These are phyloP conservation scores for Dicyrtomina minuta DNA, from an alignment of 2,888 invertebrate genomes.

Conservation along the genomic window DNA sequence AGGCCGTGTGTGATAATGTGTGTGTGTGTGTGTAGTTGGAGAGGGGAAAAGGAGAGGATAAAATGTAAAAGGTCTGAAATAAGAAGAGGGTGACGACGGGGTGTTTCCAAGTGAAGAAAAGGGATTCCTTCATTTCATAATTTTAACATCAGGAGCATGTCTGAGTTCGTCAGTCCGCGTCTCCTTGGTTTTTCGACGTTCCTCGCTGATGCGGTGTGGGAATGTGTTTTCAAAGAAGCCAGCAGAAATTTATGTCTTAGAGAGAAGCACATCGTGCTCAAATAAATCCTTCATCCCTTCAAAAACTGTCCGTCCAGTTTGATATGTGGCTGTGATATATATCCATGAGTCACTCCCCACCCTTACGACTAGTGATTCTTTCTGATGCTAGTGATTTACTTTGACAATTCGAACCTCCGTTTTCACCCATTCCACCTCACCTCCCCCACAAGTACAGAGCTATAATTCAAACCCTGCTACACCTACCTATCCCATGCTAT, in stretches of 20 bases:
- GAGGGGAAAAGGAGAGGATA: conserved; percentile 34
- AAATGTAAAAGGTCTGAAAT: conserved; percentile 42
- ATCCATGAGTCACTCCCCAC: conserved; percentile 37
- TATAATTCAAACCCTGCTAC: conserved; percentile 37
- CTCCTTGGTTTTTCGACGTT: conserved; percentile 31
- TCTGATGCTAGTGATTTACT: conserved; percentile 37
- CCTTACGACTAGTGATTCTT: conserved; percentile 36
- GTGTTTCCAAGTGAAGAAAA: conserved; percentile 32
- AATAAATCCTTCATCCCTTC: conserved; percentile 36
- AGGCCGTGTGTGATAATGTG: background rate
- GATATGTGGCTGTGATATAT: conserved; percentile 36
- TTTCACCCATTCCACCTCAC: conserved; percentile 32
- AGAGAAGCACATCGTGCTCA: conserved; percentile 33
- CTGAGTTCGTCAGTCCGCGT: conserved; percentile 26
- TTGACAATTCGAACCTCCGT: conserved; percentile 38
- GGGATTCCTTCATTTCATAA: conserved; percentile 37
- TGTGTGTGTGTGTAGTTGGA: conserved; percentile 37
- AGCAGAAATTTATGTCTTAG: conserved; percentile 33
- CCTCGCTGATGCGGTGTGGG: conserved; percentile 34
- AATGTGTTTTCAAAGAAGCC: conserved; percentile 36
- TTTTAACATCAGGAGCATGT: conserved; percentile 36
- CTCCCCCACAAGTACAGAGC: conserved; percentile 36
- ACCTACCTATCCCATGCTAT: conserved; percentile 35
- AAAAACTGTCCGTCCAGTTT: conserved; percentile 35
- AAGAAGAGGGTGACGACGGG: conserved; percentile 41